A percentile compares a stretch with the other conserved stretches of the same genome.
These are phyloP conservation scores for Nanger granti DNA, from an alignment of 2,113 vertebrate genomes.

Conservation along the genomic window DNA sequence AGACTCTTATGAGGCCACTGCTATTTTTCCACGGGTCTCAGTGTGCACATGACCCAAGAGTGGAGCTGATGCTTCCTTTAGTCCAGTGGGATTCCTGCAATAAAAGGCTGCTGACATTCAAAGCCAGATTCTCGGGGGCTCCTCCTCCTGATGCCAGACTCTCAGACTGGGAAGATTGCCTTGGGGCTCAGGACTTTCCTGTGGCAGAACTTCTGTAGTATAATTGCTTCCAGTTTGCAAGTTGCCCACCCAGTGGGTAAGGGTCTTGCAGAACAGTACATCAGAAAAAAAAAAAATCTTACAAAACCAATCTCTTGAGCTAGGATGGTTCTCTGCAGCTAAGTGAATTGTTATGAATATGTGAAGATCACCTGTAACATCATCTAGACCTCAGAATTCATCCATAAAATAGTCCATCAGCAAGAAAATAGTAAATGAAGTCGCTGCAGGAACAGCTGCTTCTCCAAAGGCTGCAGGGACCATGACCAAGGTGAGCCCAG, in stretches of 20 bases:
- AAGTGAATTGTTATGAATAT: not conserved
- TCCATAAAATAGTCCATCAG: not conserved
- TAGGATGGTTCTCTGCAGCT: not conserved
- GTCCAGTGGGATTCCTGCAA: not conserved
- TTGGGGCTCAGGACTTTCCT: not conserved
- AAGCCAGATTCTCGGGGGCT: not conserved
- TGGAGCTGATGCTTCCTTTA: not conserved
- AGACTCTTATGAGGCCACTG: not conserved
- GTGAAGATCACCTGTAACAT: not conserved
- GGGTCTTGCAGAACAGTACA: not conserved
- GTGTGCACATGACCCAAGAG: not conserved
- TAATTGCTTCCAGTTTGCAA: not conserved
- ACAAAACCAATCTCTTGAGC: not conserved
- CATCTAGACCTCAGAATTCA: not conserved
- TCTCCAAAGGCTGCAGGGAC: not conserved
- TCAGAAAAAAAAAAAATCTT: not conserved
- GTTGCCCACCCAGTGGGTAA: not conserved
- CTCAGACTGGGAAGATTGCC: not conserved
- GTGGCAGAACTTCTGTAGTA: not conserved
- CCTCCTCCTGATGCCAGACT: not conserved
- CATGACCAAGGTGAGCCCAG: not conserved
- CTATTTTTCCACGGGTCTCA: not conserved
- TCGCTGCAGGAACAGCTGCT: not conserved
- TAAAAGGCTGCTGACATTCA: not conserved
- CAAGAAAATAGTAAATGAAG: not conserved